Percentiles rank a stretch among this genome's conserved stretches.
Evolutionary conservation across 2,113 vertebrate species (phyloP).

Genomic region (Scomber colias): DNA sequence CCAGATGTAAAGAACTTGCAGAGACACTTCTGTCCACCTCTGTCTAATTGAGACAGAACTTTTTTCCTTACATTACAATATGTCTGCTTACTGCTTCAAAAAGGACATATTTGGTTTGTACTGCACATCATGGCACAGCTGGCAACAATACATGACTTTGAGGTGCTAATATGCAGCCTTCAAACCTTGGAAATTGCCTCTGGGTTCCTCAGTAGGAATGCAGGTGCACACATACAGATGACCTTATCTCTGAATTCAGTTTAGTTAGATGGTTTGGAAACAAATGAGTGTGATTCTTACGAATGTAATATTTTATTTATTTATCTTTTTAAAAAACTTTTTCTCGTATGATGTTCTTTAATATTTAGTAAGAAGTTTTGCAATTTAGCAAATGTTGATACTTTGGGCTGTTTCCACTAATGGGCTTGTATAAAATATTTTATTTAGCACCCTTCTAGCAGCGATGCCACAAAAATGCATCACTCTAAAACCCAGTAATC

Average conservation of each 20-base stretch:
- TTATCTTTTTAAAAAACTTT: too few species aligned
- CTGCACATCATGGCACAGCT: constrained; percentile 10
- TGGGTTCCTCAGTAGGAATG: constrained; percentile 12
- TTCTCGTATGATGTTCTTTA: background rate
- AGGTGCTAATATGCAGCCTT: constrained; percentile 38
- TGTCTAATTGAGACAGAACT: constrained; percentile 8
- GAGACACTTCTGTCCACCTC: background rate
- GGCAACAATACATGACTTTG: constrained; percentile 32
- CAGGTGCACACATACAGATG: background rate
- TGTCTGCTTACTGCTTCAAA: background rate
- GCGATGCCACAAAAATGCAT: background rate
- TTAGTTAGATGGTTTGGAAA: background rate
- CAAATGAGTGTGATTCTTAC: background rate
- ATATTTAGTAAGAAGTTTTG: background rate
- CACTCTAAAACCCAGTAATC: background rate
- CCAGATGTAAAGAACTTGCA: constrained; percentile 16
- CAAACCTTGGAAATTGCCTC: constrained; percentile 29
- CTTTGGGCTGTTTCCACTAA: background rate
- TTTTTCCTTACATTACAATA: background rate
- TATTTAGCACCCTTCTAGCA: background rate
- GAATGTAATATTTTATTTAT: too few species aligned
- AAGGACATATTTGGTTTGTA: constrained; percentile 18
- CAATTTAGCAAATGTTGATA: background rate
- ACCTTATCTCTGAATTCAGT: background rate
- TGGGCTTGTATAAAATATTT: background rate